These are phyloP conservation scores for Spheniscus humboldti DNA, from an alignment of 2,797 vertebrate species.

Conservation along the genomic window DNA sequence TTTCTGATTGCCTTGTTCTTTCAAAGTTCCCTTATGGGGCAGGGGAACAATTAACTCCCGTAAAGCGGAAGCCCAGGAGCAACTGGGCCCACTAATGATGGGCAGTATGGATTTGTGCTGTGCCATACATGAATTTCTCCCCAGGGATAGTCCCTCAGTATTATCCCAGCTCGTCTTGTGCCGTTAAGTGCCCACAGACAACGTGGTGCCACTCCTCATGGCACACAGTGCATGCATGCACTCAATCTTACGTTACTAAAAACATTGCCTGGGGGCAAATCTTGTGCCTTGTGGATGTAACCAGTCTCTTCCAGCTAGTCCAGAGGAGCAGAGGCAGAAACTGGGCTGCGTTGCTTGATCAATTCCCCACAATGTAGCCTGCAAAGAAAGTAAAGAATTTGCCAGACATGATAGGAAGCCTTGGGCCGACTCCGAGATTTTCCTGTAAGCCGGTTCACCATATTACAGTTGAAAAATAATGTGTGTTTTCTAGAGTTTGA, in stretches of 20 bases:
- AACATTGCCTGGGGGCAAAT: not conserved
- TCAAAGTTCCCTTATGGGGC: not conserved
- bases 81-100: not conserved
- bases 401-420: not conserved
- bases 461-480: not conserved
- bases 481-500: not conserved
- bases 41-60: not conserved
- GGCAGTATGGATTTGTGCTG: not conserved
- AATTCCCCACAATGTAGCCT: accelerated
- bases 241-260: not conserved
- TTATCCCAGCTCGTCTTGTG: not conserved
- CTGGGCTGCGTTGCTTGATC: not conserved
- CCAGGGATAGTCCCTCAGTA: not conserved
- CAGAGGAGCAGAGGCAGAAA: not conserved
- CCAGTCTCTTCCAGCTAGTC: not conserved
- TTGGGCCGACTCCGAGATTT: not conserved
- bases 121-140: not conserved
- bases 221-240: accelerated
- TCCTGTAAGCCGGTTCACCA: not conserved
- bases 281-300: not conserved
- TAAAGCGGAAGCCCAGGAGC: not conserved
- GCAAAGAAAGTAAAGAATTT: not conserved
- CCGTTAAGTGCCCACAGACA: not conserved
- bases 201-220: accelerated
- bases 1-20: not conserved